Percentiles rank a stretch among this genome's conserved stretches.
phyloP scores from a whole-genome alignment of 2,797 vertebrate species.

The Paramormyrops hopkinsi region DNA sequence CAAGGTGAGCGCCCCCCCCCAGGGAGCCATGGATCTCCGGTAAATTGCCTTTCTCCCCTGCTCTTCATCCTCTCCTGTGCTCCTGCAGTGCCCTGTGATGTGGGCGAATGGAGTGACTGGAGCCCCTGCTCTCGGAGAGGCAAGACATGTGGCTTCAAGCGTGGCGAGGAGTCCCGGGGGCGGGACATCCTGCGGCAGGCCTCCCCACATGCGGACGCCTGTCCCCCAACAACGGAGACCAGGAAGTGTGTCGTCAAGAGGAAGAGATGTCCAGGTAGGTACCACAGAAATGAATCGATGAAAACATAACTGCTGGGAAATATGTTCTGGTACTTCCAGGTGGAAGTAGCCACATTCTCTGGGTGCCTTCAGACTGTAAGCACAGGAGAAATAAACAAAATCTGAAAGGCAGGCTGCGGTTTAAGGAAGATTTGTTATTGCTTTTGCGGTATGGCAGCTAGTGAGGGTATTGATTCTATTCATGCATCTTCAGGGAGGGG shows the following conservation, averaged over 20 bases:
- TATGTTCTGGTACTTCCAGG: background rate
- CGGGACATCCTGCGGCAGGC: slow-evolving; percentile 78
- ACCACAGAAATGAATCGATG: background rate
- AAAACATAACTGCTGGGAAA: background rate
- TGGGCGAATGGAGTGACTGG: slow-evolving; percentile 88
- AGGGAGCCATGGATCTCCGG: background rate
- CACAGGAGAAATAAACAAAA: slow-evolving; percentile 9
- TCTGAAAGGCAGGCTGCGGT: background rate
- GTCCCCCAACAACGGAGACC: slow-evolving; percentile 76
- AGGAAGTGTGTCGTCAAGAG: slow-evolving; percentile 84
- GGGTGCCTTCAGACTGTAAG: slow-evolving; percentile 2
- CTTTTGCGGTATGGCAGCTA: slow-evolving; percentile 3
- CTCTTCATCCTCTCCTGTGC: background rate
- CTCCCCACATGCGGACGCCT: slow-evolving; percentile 73
- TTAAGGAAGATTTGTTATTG: slow-evolving; percentile 16
- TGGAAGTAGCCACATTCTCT: background rate
- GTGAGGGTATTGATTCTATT: slow-evolving; percentile 9
- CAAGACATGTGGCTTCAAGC: slow-evolving; percentile 87
- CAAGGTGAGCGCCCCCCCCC: slow-evolving; percentile 63
- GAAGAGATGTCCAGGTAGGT: slow-evolving; percentile 77
- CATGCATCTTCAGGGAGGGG: background rate
- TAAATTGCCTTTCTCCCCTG: background rate
- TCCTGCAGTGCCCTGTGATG: slow-evolving; percentile 83
- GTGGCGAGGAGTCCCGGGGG: slow-evolving; percentile 81
- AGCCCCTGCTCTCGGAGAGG: slow-evolving; percentile 79